A percentile compares a stretch with the other conserved stretches of the same genome.
phyloP scores from a whole-genome alignment of 2,797 vertebrate species.

The Thamnophis elegans region DNA sequence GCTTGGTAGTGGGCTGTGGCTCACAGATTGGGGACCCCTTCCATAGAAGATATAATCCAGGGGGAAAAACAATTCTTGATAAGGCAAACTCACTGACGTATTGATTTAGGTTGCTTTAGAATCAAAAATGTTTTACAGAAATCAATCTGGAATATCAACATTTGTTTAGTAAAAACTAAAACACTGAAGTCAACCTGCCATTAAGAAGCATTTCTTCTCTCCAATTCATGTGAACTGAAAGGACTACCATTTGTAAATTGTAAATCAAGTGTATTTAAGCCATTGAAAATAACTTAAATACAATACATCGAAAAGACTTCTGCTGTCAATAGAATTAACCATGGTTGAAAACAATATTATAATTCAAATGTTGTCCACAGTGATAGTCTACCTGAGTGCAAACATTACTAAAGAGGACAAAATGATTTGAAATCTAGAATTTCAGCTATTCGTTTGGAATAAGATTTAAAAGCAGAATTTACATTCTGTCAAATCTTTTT shows the following conservation, averaged over 20 bases:
- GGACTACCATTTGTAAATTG: neutral
- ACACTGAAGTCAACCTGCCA: neutral
- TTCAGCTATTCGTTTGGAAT: neutral
- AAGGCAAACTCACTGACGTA: neutral
- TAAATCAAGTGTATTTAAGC: neutral
- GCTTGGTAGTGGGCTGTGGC: neutral
- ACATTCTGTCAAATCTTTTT: neutral
- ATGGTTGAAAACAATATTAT: constrained; percentile 28
- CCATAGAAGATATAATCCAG: neutral
- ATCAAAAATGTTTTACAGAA: neutral
- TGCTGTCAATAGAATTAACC: constrained; percentile 4
- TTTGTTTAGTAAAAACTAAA: neutral
- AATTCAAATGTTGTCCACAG: constrained; percentile 5
- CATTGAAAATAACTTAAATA: neutral
- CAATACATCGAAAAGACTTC: constrained; percentile 26
- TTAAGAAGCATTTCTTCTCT: neutral
- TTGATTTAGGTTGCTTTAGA: neutral
- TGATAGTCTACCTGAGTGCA: constrained; percentile 53
- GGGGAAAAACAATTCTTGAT: neutral
- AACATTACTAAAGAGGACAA: constrained; percentile 25
- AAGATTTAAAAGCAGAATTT: neutral
- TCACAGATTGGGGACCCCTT: neutral
- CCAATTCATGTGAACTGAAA: neutral
- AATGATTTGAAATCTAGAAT: neutral
- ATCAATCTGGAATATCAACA: neutral